phyloP scores from a whole-genome alignment of 2,113 vertebrate species.

The Phoenicopterus ruber region DNA sequence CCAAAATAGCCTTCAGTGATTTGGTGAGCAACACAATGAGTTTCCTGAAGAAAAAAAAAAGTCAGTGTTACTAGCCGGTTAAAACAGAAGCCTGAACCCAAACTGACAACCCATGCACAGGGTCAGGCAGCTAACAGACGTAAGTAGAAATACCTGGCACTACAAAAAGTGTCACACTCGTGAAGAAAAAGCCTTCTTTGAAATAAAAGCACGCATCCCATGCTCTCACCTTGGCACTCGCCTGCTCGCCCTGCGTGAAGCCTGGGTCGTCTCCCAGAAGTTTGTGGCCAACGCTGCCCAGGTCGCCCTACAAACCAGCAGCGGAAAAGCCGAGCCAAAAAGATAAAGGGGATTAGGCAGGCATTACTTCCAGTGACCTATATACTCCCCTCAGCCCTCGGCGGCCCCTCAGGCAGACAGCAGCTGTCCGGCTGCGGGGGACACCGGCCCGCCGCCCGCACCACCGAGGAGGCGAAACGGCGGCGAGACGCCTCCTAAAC shows the following conservation, averaged over 20 bases:
- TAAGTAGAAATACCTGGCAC: neutral
- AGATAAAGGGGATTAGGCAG: constrained; percentile 71
- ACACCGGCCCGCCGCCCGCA: neutral
- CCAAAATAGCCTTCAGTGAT: neutral
- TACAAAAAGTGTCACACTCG: rapidly evolving
- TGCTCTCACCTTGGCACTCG: neutral
- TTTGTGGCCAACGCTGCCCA: neutral
- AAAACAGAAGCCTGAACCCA: neutral
- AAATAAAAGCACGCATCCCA: neutral
- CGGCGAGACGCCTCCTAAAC: neutral
- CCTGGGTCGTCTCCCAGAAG: neutral
- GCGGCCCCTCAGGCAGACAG: neutral
- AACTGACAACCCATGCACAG: neutral
- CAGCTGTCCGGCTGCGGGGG: neutral
- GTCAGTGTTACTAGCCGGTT: neutral
- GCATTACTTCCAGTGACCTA: constrained; percentile 77
- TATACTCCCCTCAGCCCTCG: constrained; percentile 51
- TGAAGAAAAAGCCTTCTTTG: neutral
- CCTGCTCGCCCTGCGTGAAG: neutral
- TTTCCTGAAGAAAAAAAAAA: neutral
- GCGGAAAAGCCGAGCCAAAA: constrained; percentile 22
- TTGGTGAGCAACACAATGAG: neutral
- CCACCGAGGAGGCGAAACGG: neutral
- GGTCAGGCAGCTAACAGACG: neutral
- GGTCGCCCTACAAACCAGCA: neutral